phyloP scores from a whole-genome alignment of 2,113 vertebrate genomes.

The Amphilophus citrinellus region DNA sequence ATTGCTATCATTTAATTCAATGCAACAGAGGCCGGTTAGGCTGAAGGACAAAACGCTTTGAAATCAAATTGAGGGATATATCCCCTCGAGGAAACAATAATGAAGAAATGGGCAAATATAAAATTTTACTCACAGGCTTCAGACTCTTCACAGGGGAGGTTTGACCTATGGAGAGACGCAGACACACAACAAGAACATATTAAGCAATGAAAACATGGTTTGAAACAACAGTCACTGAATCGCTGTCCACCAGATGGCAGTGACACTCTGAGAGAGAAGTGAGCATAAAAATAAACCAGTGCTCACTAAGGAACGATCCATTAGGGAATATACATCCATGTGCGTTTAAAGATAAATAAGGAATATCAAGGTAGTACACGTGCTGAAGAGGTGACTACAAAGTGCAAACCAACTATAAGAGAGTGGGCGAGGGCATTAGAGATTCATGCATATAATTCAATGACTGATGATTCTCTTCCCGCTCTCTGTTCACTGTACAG shows the following conservation, averaged over 20 bases:
- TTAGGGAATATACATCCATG: constrained; percentile 47
- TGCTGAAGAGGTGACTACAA: constrained; percentile 33
- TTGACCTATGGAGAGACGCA: constrained; percentile 85
- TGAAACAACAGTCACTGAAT: not conserved
- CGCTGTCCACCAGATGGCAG: constrained; percentile 68
- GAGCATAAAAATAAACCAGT: constrained; percentile 41
- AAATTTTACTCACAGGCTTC: constrained; percentile 89
- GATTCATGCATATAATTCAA: constrained; percentile 67
- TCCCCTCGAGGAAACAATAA: constrained; percentile 20
- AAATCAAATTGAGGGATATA: constrained; percentile 59
- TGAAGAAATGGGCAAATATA: constrained; percentile 29
- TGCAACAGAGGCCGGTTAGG: constrained; percentile 65
- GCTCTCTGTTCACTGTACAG: constrained; percentile 43
- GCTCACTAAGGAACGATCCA: constrained; percentile 47
- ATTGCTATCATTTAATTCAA: constrained; percentile 76
- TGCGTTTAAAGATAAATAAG: constrained; percentile 60
- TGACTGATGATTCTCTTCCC: constrained; percentile 48
- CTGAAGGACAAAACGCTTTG: constrained; percentile 68
- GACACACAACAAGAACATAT: constrained; percentile 35
- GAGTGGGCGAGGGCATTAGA: constrained; percentile 36
- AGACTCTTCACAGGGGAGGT: constrained; percentile 93
- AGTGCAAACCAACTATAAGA: constrained; percentile 13
- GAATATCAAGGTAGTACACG: constrained; percentile 36
- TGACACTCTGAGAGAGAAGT: constrained; percentile 46
- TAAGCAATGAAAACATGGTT: constrained; percentile 27